Evolutionary conservation across 2,113 vertebrate genomes (phyloP), one percentile per base, ranked within the genome.

Genomic region (Nesogale talazaci): DNA sequence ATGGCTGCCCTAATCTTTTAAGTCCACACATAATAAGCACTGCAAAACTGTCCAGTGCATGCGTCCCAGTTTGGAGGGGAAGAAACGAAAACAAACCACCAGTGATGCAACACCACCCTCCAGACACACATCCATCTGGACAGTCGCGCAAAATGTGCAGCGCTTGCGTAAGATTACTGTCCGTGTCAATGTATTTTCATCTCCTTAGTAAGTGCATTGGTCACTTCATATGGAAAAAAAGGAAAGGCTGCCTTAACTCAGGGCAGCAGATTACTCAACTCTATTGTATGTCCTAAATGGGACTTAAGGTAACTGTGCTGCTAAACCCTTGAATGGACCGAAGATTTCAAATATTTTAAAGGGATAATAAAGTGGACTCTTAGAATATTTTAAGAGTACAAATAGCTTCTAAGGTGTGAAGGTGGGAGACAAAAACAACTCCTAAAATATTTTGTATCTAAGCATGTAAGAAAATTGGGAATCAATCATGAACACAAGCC

Each of bases 281-380:
- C 42, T 61, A 79, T 36, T 80, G 6, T 81, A 52, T 61, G 20
- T 72, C 75, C 75, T 65, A 79, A 90, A 87, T 3, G 31, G 63
- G 46, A 83, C 59, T 83, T 94, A 79, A 92, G 36, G 52, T 59
- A 94, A 90, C 14, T 82, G 1, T 38, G 83, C 1, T 86, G n/a
- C 70, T 29, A 93, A 11, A 36, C 81, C 36, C 88, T 56, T 93
- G 61, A 96, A 86, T 95, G 67, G 34, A 87, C 2, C 63, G 36
- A 95, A 82, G n/a, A n/a, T n/a, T 82, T 94, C n/a, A 78, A 20
- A 90, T 20, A 91, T 77, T 91, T 63, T 77, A 91, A 83, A 46
- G 10, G 16, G 31, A n/a, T 20, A 29, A 67, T 83, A 90, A 93
- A 93, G 20, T 56, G 29, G 7, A 65, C 52, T 83, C 61, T 70